A percentile compares a stretch with the other conserved stretches of the same genome.
phyloP scores from a whole-genome alignment of 2,888 invertebrate genomes.

The Platycheirus albimanus region DNA sequence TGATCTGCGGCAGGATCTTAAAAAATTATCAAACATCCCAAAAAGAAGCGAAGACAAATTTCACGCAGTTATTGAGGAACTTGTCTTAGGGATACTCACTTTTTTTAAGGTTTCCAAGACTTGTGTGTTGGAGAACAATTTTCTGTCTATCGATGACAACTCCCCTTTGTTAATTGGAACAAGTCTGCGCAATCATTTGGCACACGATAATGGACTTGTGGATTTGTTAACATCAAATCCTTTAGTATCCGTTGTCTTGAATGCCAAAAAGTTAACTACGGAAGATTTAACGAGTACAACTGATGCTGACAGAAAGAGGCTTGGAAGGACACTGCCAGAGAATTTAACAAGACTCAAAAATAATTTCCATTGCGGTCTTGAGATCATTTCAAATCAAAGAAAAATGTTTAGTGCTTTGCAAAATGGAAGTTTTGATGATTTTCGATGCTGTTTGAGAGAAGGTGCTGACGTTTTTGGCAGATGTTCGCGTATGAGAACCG shows the following conservation, averaged over 20 bases:
- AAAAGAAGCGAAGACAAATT: too few species aligned
- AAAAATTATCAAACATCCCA: too few species aligned
- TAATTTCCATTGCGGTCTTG: not conserved
- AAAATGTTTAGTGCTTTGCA: too few species aligned
- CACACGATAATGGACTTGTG: constrained; percentile 61
- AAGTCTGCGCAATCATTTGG: constrained; percentile 74
- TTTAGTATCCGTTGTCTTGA: too few species aligned
- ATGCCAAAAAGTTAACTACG: constrained; percentile 27
- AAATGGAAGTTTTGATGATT: constrained; percentile 18
- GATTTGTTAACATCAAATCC: constrained; percentile 58
- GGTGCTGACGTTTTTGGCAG: constrained; percentile 53
- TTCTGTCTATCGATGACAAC: constrained; percentile 65
- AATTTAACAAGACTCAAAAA: constrained; percentile 1
- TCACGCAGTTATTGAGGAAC: constrained; percentile 74
- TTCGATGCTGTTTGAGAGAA: not conserved
- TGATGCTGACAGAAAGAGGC: not conserved
- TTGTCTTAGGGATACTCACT: constrained; percentile 75
- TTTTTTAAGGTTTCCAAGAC: constrained; percentile 65
- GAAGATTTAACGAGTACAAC: not conserved
- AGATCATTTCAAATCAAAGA: too few species aligned
- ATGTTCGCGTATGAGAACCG: constrained; percentile 1
- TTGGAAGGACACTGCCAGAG: too few species aligned
- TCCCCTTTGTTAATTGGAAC: constrained; percentile 74
- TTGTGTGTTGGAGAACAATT: constrained; percentile 26
- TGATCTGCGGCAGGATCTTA: not conserved